Evolutionary conservation across 1,140 invertebrate genomes (phyloP), one percentile per base, ranked within the genome.

Genomic region (Homalodisca vitripennis): DNA sequence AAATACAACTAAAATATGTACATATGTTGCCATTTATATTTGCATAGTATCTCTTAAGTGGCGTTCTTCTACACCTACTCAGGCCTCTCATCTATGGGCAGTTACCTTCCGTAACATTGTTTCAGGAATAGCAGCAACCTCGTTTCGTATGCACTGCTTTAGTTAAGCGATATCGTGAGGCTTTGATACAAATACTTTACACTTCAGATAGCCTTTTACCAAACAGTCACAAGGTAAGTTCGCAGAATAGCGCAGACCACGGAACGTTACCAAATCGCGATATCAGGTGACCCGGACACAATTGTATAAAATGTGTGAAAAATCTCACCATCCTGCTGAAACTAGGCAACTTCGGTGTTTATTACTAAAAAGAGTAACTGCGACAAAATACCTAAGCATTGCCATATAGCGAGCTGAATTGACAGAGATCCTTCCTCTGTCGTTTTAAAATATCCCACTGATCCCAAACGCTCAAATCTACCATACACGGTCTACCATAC

Each of bases 141-240:
- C 48, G 48, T 51, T 51, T 22, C 48, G 3, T 51, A 51, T 51
- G 55, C 29, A 29, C 29, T 60, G 24, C 29, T 6, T 27, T n/a
- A 53, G 51, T 60, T 27, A 10, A 22, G 24, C 24, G 17, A 60
- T 29, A 22, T 27, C 29, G 22, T 13, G 55, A 27, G 24, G 55
- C 24, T 10, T 13, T 3, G 55, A 60, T 27, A 60, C 55, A 60
- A 60, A 60, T 3, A 60, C 55, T 26, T 60, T 60, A 60, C 55
- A 6, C 29, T 60, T 29, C 6, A 27, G 29, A 27, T 60, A 29
- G 12, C 24, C 55, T 27, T 22, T n/a, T 22, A 60, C 22, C 24
- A 10, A 29, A 60, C 24, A 60, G 55, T 60, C 55, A 60, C 55
- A 60, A 60, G 24, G 55, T 60, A 20, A 60, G 10, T 20, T 60